A percentile compares a stretch with the other conserved stretches of the same genome.
phyloP scores from a whole-genome alignment of 2,113 vertebrate genomes.

The Entomyzon cyanotis region DNA sequence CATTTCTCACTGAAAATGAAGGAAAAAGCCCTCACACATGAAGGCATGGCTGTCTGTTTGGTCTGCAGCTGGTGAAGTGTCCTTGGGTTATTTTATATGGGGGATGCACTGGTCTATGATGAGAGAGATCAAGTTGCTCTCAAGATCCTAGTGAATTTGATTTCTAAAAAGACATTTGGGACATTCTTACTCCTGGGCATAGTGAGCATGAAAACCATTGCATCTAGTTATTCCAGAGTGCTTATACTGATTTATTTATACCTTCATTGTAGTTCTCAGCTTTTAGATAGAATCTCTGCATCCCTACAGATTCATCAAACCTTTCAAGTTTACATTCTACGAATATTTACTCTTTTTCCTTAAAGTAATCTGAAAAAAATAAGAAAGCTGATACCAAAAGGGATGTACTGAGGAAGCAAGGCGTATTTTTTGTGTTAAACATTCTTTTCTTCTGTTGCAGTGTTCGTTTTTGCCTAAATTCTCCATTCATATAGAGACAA shows the following conservation, averaged over 20 bases:
- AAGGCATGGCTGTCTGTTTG: neutral
- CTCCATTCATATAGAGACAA: conserved; percentile 93
- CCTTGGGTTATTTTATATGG: neutral
- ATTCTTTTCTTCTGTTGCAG: conserved; percentile 68
- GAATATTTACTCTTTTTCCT: neutral
- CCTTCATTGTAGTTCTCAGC: neutral
- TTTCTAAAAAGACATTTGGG: neutral
- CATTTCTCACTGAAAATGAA: neutral
- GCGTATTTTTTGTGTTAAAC: neutral
- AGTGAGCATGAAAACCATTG: neutral
- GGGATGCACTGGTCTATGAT: neutral
- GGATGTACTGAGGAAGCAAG: neutral
- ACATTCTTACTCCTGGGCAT: neutral
- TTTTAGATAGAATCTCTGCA: neutral
- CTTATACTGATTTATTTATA: neutral
- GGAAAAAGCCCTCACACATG: neutral
- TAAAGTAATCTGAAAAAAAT: neutral
- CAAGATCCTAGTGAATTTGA: neutral
- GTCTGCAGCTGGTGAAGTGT: neutral
- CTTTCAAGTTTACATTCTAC: neutral
- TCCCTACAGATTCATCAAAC: neutral
- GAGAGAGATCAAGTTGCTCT: neutral
- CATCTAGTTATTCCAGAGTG: neutral
- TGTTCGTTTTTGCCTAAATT: conserved; percentile 93
- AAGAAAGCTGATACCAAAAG: neutral